A percentile compares a stretch with the other conserved stretches of the same genome.
These are phyloP conservation scores for Passer domesticus DNA, from an alignment of 2,113 vertebrate species.

Conservation along the genomic window DNA sequence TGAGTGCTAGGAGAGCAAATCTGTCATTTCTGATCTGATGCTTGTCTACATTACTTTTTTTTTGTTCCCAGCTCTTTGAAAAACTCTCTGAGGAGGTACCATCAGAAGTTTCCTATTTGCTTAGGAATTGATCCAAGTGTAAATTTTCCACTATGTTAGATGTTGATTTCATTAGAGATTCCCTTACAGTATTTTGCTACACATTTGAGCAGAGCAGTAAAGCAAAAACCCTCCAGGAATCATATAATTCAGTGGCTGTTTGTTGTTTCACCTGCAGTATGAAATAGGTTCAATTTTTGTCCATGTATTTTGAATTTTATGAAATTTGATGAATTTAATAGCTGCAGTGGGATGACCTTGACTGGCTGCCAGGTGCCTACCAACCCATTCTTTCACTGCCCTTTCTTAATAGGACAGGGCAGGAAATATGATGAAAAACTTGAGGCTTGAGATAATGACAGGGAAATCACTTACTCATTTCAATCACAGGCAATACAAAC, in stretches of 20 bases:
- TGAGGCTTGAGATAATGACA: neutral
- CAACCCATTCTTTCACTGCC: neutral
- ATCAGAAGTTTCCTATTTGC: constrained; percentile 37
- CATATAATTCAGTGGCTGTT: neutral
- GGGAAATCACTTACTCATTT: neutral
- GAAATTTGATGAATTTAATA: neutral
- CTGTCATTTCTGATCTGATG: neutral
- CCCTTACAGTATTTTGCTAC: neutral
- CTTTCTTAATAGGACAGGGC: neutral
- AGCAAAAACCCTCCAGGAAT: neutral
- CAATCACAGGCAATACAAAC: neutral
- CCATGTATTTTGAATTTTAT: neutral
- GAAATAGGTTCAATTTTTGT: neutral
- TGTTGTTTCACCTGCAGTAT: neutral
- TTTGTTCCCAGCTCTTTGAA: neutral
- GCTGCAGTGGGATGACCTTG: neutral
- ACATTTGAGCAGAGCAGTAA: neutral
- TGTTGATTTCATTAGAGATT: neutral
- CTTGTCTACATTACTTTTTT: neutral
- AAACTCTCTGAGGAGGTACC: neutral
- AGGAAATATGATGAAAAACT: neutral
- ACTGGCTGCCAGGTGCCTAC: neutral
- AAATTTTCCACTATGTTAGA: neutral
- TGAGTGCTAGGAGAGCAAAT: neutral
- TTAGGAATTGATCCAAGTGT: neutral